Evolutionary conservation across 2,797 vertebrate genomes (phyloP).

Genomic region (Myotis myotis): DNA sequence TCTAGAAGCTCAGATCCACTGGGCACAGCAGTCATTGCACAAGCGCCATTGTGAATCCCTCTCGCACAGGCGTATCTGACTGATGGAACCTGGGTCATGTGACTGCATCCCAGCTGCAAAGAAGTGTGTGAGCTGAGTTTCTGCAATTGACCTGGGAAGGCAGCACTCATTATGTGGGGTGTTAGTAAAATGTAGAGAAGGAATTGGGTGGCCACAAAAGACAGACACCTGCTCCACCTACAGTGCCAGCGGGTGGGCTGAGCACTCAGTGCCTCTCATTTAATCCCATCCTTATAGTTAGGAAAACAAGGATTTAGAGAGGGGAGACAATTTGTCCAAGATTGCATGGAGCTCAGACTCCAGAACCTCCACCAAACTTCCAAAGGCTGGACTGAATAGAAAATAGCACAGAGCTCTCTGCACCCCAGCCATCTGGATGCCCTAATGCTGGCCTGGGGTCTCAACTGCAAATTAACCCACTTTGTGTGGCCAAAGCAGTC

Average conservation of each 20-base stretch:
- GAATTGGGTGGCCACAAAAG: background rate
- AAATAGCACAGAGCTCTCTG: background rate
- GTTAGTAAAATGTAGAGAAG: background rate
- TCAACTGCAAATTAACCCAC: background rate
- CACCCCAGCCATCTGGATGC: background rate
- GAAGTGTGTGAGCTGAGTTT: background rate
- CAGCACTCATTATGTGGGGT: background rate
- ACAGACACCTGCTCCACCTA: background rate
- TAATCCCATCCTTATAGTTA: background rate
- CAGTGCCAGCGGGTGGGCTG: rapidly evolving
- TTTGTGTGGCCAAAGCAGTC: rapidly evolving
- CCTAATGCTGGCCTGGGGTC: background rate
- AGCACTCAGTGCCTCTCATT: rapidly evolving
- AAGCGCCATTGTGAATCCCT: background rate
- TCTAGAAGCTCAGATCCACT: background rate
- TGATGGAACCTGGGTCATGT: background rate
- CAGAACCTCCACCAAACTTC: background rate
- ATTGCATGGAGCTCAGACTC: background rate
- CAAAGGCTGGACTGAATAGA: background rate
- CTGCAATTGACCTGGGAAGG: background rate
- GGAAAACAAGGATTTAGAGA: too few species aligned
- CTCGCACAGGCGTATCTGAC: rapidly evolving
- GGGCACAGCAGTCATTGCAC: background rate
- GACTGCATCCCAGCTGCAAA: background rate
- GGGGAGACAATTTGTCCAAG: background rate